Base-by-base conservation (phyloP, 1,140 invertebrate species). In the Nilaparvata lugens region DNA sequence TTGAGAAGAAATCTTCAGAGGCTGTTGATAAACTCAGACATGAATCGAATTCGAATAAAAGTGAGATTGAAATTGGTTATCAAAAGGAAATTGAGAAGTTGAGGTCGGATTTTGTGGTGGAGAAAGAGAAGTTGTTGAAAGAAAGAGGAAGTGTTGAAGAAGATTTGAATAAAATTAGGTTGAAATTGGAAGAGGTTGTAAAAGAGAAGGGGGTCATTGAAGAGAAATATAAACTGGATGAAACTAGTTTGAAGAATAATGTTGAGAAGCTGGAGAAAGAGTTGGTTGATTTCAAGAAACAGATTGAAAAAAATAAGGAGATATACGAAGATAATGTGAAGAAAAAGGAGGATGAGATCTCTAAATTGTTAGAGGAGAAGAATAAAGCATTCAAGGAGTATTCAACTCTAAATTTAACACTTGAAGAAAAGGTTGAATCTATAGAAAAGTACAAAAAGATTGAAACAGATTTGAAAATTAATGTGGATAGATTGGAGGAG, bases 1-100 rank as follows among this genome's bases (percentile, higher is more conserved):
- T 66, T 60, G 61, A 72, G 16, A 70, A 70, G 18, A 65, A 69
- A 4, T 45, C 75, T 1, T 63, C 68, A 21, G 67, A 73, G 18
- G 73, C 71, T 35, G 70, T 74, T 28, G 65, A 69, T 38, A 62
- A 69, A 13, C 56, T 73, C 3, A 67, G 71, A 60, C 5, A 24
- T 11, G 70, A 70, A 52, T 56, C 63, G 0, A 62, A 68, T 35
- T 5, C 4, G 7, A 35, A 35, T 35, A 35, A 35, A 35, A 21
- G 45, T 24, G 23, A 24, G 23, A 19, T 51, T 51, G 31, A 35
- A 35, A 35, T 4, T 73, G 13, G 31, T 35, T 35, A 35, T 35
- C 7, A 58, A 21, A 23, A 43, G 1, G 18, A 45, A 43, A 24
- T 23, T 1, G 18, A 58, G 16, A 45, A 45, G 14, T 24, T 58